phyloP scores from a whole-genome alignment of 2,888 invertebrate species.

The Drosophila nr. perissopoda region DNA sequence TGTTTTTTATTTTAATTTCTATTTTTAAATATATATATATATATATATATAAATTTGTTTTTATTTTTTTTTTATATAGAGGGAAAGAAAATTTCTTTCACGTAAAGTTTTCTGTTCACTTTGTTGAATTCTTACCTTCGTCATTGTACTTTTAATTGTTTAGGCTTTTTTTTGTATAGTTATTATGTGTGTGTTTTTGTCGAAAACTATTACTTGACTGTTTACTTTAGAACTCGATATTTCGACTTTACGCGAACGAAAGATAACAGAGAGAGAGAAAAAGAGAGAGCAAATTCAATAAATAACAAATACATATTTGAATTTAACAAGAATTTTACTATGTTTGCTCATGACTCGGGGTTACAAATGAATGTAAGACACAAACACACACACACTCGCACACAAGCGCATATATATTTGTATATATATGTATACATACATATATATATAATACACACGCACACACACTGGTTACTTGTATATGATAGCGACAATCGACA shows the following conservation, averaged over 20 bases:
- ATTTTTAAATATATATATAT: not conserved
- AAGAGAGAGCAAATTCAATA: conserved; percentile 45
- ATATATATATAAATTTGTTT: not conserved
- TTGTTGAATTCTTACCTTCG: conserved; percentile 77
- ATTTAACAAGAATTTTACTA: conserved; percentile 37
- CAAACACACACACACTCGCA: conserved; percentile 33
- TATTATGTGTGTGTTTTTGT: conserved; percentile 45
- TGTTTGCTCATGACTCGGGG: conserved; percentile 48
- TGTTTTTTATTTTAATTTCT: conserved; percentile 19
- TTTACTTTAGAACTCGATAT: conserved; percentile 27
- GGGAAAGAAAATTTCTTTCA: conserved; percentile 50
- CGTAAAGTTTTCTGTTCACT: conserved; percentile 62
- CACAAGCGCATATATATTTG: conserved; percentile 16
- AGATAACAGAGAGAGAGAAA: conserved; percentile 33
- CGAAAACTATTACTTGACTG: conserved; percentile 31
- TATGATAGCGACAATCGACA: conserved; percentile 38
- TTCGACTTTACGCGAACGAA: conserved; percentile 62
- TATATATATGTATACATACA: conserved; percentile 12
- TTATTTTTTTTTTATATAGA: conserved; percentile 10
- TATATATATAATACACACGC: conserved; percentile 26
- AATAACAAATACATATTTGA: conserved; percentile 40
- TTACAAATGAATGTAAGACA: conserved; percentile 50
- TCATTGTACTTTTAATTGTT: conserved; percentile 54
- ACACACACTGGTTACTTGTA: conserved; percentile 39
- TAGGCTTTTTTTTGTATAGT: conserved; percentile 47